These are phyloP conservation scores for Trissolcus basalis DNA, from an alignment of 1,140 invertebrate genomes.

Conservation along the genomic window DNA sequence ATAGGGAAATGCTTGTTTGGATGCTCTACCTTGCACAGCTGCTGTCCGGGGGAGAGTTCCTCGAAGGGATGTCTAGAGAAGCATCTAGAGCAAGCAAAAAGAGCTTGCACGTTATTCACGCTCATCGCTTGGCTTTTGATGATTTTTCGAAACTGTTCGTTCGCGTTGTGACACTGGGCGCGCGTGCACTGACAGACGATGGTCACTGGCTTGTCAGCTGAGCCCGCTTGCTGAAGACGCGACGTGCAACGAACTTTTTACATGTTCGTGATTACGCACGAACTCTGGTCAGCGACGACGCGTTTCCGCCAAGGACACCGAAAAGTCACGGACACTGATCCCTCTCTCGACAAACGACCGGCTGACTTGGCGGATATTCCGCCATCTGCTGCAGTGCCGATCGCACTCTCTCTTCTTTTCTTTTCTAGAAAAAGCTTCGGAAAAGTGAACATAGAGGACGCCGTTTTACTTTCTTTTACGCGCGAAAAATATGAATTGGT, in stretches of 20 bases:
- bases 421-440: no score
- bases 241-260: slow-evolving; percentile 1
- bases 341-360: slow-evolving; percentile 18
- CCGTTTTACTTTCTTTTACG: no score
- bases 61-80: slow-evolving; percentile 96
- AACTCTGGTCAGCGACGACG: background rate
- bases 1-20: background rate
- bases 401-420: no score
- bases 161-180: no score
- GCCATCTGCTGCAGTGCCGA: slow-evolving; percentile 24
- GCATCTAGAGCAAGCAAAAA: slow-evolving; percentile 96
- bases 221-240: background rate
- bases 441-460: no score
- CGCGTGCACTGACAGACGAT: background rate
- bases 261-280: slow-evolving; percentile 6
- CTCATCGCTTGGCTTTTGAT: slow-evolving; percentile 67
- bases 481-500: no score
- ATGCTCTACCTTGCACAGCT: slow-evolving; percentile 92
- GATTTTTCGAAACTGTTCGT: background rate
- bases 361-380: slow-evolving; percentile 34
- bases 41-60: slow-evolving; percentile 94
- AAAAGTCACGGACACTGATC: slow-evolving; percentile 15
- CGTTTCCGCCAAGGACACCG: slow-evolving; percentile 5
- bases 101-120: slow-evolving; percentile 75
- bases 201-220: background rate